Conservation (phyloP, 2,113 vertebrate genomes). For the Alethe castanea region DNA sequence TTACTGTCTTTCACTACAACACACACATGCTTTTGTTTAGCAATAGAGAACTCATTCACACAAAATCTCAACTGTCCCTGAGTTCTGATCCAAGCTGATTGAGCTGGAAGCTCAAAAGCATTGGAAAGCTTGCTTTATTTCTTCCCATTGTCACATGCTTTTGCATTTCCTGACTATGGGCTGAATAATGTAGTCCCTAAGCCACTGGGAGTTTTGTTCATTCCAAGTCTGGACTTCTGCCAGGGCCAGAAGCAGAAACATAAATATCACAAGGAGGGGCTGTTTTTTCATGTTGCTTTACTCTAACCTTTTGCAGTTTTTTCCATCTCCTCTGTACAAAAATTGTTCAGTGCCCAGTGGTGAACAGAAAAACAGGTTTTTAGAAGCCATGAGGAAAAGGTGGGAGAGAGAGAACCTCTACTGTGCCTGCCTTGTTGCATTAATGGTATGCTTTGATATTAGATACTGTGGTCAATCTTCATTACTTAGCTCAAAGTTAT, state of each 20-base stretch:
- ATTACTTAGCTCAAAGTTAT: neutral
- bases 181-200: constrained; percentile 9
- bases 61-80: neutral
- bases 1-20: neutral
- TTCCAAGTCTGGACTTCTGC: constrained; percentile 26
- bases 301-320: constrained; percentile 48
- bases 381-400: neutral
- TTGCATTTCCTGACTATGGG: constrained; percentile 44
- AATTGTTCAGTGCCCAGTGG: constrained; percentile 2
- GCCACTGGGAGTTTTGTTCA: constrained; percentile 22
- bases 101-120: constrained; percentile 22
- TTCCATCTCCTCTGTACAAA: constrained; percentile 30
- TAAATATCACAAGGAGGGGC: constrained; percentile 60
- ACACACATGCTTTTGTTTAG: constrained; percentile 37
- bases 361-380: neutral
- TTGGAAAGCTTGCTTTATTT: constrained; percentile 25
- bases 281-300: constrained; percentile 33
- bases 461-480: constrained; percentile 10
- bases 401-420: neutral
- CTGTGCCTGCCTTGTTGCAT: neutral
- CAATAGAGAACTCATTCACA: constrained; percentile 27
- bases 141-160: constrained; percentile 56
- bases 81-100: constrained; percentile 29
- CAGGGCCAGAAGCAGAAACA: constrained; percentile 54
- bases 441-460: constrained; percentile 23